Percentiles rank a stretch among this genome's conserved stretches.
phyloP scores from a whole-genome alignment of 1,140 invertebrate genomes.

The Pseudobourletiella spinata region DNA sequence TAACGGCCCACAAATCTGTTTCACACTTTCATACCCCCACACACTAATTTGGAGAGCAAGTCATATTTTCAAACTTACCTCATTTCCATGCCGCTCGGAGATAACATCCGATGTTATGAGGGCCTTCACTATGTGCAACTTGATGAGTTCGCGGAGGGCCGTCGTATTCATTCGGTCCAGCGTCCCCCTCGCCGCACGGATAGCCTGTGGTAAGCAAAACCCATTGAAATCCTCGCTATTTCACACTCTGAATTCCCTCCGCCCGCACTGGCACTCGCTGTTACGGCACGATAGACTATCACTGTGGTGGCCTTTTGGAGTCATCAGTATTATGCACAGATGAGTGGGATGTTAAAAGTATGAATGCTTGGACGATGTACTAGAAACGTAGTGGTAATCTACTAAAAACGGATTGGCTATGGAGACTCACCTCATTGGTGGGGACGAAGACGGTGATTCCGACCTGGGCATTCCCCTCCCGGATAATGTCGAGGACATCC shows the following conservation, averaged over 20 bases:
- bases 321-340: neutral
- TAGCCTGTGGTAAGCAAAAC: conserved; percentile 13
- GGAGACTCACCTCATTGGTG: conserved; percentile 60
- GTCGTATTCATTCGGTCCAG: conserved; percentile 53
- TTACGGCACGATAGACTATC: neutral
- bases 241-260: neutral
- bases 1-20: too few relatives aligned
- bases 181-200: conserved; percentile 40
- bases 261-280: neutral
- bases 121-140: conserved; percentile 66
- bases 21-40: too few relatives aligned
- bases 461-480: neutral
- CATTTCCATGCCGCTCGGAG: conserved; percentile 54
- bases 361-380: neutral
- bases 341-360: neutral
- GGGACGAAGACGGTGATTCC: conserved; percentile 69
- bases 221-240: neutral
- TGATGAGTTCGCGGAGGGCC: conserved; percentile 62
- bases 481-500: neutral
- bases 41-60: too few relatives aligned
- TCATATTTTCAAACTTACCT: conserved; percentile 47
- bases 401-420: neutral
- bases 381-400: neutral
- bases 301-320: neutral
- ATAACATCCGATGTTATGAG: conserved; percentile 63